Base-by-base conservation (phyloP, 2,888 invertebrate species). In the Ellobium chinense region DNA sequence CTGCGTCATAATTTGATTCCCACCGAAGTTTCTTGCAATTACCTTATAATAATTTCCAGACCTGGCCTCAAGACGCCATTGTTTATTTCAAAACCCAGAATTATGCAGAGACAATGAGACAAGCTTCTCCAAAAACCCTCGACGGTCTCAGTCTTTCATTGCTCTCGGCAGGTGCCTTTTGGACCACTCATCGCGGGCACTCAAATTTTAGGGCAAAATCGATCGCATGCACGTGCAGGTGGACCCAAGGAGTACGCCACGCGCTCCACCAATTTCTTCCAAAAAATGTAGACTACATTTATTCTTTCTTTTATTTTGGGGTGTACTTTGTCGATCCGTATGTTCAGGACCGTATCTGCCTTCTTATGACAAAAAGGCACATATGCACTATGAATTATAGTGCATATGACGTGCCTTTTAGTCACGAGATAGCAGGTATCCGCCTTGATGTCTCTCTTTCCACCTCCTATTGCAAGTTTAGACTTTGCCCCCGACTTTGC, bases 181-280 rank as follows among this genome's bases (percentile, higher is more conserved):
- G 24, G 27, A 27, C n/a, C 27, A 4, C 18, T 31, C 1, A 24
- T 18, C 58, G n/a, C 36, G 9, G 58, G 24, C 21, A 56, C 60
- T 72, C 36, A 36, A 24, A 18, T 24, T 60, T 36, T 21, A 60
- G 27, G 37, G 24, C 24, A 2, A 72, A 60, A 72, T 72, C 72
- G 29, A 72, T 72, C 37, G 37, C 37, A 58, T 58, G 27, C 58
- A 34, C 34, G 58, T 72, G 72, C 72, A 72, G 72, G 72, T 72
- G 72, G 56, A 58, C 58, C 24, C 36, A 12, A 36, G 18, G 58
- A 46, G 36, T 58, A 72, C 9, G 14, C 34, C 60, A 60, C 72
- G 36, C 72, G 72, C 46, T n/a, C n/a, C n/a, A n/a, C n/a, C n/a
- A n/a, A n/a, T n/a, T n/a, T n/a, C n/a, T n/a, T n/a, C n/a, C n/a